Conservation (phyloP, 2,888 invertebrate species). For the Campoletis raptor region DNA sequence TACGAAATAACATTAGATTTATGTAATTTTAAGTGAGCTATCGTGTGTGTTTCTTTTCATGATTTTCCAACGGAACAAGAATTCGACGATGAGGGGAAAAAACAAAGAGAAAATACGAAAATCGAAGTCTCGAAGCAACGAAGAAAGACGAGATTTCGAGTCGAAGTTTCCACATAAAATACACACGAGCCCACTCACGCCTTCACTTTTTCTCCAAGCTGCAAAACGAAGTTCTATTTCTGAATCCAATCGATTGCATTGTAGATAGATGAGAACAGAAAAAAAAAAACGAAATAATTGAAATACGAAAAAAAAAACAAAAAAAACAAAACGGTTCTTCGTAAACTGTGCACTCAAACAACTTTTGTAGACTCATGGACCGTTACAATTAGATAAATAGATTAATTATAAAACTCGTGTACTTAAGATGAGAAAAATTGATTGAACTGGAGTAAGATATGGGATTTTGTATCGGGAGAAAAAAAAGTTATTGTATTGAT, state of each 20-base stretch:
- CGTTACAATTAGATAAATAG: conserved; percentile 17
- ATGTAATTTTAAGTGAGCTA: conserved; percentile 44
- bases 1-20: conserved; percentile 57
- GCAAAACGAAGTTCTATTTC: conserved; percentile 39
- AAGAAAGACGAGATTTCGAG: neutral
- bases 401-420: conserved; percentile 42
- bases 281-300: conserved; percentile 4
- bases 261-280: conserved; percentile 29
- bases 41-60: conserved; percentile 48
- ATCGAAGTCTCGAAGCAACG: neutral
- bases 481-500: neutral
- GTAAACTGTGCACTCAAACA: conserved; percentile 6
- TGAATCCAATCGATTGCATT: conserved; percentile 33
- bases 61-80: conserved; percentile 29
- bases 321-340: conserved; percentile 7
- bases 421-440: conserved; percentile 51
- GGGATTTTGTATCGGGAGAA: conserved; percentile 41
- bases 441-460: conserved; percentile 21
- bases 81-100: neutral
- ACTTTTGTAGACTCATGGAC: conserved; percentile 48
- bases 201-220: conserved; percentile 18
- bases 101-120: neutral
- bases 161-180: conserved; percentile 1
- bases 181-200: conserved; percentile 2
- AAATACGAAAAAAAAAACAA: conserved; percentile 22